These are phyloP conservation scores for Auanema sp. DNA, from an alignment of 2,888 invertebrate species.

Conservation along the genomic window DNA sequence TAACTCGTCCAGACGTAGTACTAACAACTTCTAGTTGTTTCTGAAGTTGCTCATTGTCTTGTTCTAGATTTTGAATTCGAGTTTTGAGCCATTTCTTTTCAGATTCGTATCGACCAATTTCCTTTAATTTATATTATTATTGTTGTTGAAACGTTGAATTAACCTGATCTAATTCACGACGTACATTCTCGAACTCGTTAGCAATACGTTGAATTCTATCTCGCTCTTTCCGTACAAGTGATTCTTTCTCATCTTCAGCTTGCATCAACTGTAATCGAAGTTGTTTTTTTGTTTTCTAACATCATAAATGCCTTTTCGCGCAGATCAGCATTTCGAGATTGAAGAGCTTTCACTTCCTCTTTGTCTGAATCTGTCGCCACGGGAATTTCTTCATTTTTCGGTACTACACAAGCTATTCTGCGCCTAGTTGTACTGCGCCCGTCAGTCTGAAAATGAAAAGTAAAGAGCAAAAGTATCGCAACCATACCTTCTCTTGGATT, in stretches of 20 bases:
- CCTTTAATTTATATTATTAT: constrained; percentile 21
- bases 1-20: not conserved
- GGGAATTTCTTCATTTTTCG: constrained; percentile 5
- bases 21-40: constrained; percentile 17
- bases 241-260: constrained; percentile 39
- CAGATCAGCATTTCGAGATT: constrained; percentile 13
- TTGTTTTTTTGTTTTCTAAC: not conserved
- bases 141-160: constrained; percentile 11
- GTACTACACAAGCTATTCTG: constrained; percentile 17
- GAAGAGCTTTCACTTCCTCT: not conserved
- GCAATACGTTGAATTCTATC: constrained; percentile 49
- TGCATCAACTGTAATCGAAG: constrained; percentile 22
- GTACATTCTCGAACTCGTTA: constrained; percentile 56
- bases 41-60: constrained; percentile 44
- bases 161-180: constrained; percentile 52
- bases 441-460: constrained; percentile 10
- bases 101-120: constrained; percentile 47
- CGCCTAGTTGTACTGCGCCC: constrained; percentile 10
- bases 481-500: constrained; percentile 30
- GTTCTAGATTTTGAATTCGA: constrained; percentile 49
- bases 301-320: constrained; percentile 13
- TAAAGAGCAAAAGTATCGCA: not conserved
- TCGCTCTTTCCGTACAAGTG: constrained; percentile 28
- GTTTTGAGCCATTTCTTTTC: constrained; percentile 52
- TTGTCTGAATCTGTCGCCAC: not conserved